Base-by-base conservation (phyloP, 2,797 vertebrate genomes). In the Harpagifer antarcticus region DNA sequence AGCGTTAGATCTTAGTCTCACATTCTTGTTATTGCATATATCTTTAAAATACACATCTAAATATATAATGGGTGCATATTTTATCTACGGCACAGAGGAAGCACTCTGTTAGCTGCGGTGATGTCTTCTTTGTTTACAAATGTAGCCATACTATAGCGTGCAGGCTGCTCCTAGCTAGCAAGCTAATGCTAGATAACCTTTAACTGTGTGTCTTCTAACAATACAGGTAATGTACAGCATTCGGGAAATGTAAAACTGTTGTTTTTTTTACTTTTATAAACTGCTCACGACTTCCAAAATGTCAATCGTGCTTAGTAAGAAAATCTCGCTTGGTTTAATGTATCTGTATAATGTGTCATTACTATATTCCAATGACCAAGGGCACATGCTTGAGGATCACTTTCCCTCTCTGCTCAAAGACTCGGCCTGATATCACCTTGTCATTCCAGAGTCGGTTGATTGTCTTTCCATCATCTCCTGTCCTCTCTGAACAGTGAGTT, bases 51-150 rank as follows among this genome's bases (percentile, higher is more conserved):
- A 0, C 11, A 4, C 14, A 10, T 64, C 4, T 47, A 1, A 20
- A 3, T 44, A 16, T 1, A 42, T 0, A 1, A 3, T 45, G 8
- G 9, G n/a, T 45, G 17, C 7, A 16, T 16, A 2, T 60, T 78
- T 33, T 3, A 23, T 17, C 0, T 3, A 14, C 40, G 13, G 12
- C 19, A 9, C 3, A 6, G 13, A 14, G 1, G 8, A 56, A 31
- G 10, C 3, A 2, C 1, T 9, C 5, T 13, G 56, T 75, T 65
- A 56, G 37, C 1, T 58, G 9, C 7, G 1, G 19, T n/a, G 45
- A 69, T 83, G 50, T 54, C 27, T 19, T 79, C 78, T 88, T 92
- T 93, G 92, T 93, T 92, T 93, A 93, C 91, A 91, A 83, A 74
- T 85, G 82, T 85, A 91, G 85, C 88, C 2, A 15, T 78, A 83